Evolutionary conservation across 2,888 invertebrate genomes (phyloP).

Genomic region (Nomada hirtipes): DNA sequence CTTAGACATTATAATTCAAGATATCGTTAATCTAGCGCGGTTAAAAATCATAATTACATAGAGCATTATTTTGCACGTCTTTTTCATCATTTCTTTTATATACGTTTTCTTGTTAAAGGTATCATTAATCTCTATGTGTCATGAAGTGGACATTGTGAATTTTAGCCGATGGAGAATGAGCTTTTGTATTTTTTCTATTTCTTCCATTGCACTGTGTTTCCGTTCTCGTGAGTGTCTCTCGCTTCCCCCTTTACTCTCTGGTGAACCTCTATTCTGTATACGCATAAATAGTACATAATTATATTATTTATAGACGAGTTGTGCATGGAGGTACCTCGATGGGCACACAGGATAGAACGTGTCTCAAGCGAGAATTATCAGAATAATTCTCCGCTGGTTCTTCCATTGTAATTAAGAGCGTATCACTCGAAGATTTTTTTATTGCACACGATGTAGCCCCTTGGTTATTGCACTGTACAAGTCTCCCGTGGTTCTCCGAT

Average conservation of each 20-base stretch:
- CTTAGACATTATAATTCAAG: constrained; percentile 65
- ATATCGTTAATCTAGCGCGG: constrained; percentile 67
- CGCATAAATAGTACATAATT: constrained; percentile 78
- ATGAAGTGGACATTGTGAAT: constrained; percentile 65
- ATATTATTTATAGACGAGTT: constrained; percentile 79
- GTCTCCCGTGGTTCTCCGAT: constrained; percentile 25
- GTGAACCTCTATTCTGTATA: constrained; percentile 62
- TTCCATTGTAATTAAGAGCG: constrained; percentile 25
- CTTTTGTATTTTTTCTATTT: constrained; percentile 20
- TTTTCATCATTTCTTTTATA: background rate
- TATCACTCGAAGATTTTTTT: constrained; percentile 48
- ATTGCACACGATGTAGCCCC: constrained; percentile 56
- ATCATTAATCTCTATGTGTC: constrained; percentile 66
- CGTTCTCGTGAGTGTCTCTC: constrained; percentile 31
- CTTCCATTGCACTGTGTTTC: constrained; percentile 12
- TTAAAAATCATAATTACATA: constrained; percentile 70
- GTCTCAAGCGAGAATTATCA: constrained; percentile 2
- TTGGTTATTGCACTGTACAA: constrained; percentile 52
- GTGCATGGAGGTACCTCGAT: constrained; percentile 77
- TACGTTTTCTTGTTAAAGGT: constrained; percentile 50
- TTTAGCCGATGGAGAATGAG: constrained; percentile 63
- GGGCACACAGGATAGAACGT: constrained; percentile 52
- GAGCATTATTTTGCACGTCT: constrained; percentile 39
- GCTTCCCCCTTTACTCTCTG: background rate
- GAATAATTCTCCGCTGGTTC: background rate